phyloP scores from a whole-genome alignment of 2,797 vertebrate species.

The Lithobates pipiens region DNA sequence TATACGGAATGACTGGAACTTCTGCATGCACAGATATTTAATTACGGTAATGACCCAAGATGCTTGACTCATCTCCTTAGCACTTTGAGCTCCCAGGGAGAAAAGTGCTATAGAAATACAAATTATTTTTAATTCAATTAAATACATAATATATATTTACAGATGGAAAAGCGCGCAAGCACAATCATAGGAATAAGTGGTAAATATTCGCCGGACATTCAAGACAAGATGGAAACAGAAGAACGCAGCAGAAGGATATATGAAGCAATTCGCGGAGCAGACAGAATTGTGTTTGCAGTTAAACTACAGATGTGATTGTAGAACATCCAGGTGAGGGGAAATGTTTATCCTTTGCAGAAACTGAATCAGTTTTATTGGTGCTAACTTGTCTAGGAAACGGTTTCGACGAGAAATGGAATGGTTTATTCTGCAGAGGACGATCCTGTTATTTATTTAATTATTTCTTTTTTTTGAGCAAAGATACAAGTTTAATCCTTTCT shows the following conservation, averaged over 20 bases:
- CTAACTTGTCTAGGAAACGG: not conserved
- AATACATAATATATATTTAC: too few species aligned
- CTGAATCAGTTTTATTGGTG: slow-evolving; percentile 14
- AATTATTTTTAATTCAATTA: too few species aligned
- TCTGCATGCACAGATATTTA: too few species aligned
- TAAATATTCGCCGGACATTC: not conserved
- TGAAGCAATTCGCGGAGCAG: not conserved
- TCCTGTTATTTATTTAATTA: too few species aligned
- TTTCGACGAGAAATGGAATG: not conserved
- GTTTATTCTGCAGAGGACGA: not conserved
- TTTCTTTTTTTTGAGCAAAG: too few species aligned
- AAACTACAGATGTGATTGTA: not conserved
- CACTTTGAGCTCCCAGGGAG: too few species aligned
- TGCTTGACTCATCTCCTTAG: too few species aligned
- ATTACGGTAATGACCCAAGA: too few species aligned
- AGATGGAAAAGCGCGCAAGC: too few species aligned
- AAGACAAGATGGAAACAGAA: not conserved
- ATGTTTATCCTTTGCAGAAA: slow-evolving; percentile 1
- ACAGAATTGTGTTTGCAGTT: not conserved
- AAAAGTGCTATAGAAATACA: too few species aligned
- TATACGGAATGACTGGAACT: too few species aligned
- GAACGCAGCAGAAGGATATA: not conserved
- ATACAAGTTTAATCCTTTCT: too few species aligned
- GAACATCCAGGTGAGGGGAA: not conserved
- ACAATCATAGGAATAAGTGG: not conserved